These are phyloP conservation scores for Gasterosteus aculeatus DNA, from an alignment of 2,113 vertebrate species.

Conservation along the genomic window DNA sequence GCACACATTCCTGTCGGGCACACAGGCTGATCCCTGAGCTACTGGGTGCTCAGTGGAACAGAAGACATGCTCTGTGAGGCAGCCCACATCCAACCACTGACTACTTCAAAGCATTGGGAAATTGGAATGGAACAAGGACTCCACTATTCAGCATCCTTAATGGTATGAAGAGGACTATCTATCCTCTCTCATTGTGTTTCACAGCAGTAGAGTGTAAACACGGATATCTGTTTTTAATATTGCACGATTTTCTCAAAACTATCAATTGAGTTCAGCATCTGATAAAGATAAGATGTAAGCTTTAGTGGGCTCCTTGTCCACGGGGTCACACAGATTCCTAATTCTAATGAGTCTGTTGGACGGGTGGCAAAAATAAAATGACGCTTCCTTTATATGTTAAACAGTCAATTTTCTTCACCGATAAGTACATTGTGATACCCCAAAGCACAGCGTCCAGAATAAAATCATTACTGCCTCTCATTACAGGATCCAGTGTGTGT, in stretches of 20 bases:
- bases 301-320: neutral
- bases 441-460: slow-evolving; percentile 37
- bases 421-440: slow-evolving; percentile 59
- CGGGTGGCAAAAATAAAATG: slow-evolving; percentile 32
- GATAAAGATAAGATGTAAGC: slow-evolving; percentile 3
- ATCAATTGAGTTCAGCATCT: slow-evolving; percentile 9
- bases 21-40: slow-evolving; percentile 69
- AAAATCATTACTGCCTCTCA: slow-evolving; percentile 68
- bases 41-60: slow-evolving; percentile 68
- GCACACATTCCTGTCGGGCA: slow-evolving; percentile 73
- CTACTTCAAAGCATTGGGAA: slow-evolving; percentile 65
- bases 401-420: slow-evolving; percentile 21
- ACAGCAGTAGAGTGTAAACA: slow-evolving; percentile 5
- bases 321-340: slow-evolving; percentile 17
- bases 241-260: slow-evolving; percentile 1
- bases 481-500: slow-evolving; percentile 71
- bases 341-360: slow-evolving; percentile 30
- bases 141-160: slow-evolving; percentile 66
- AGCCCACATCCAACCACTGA: slow-evolving; percentile 60
- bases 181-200: slow-evolving; percentile 26
- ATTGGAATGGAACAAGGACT: slow-evolving; percentile 61
- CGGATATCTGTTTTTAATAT: neutral
- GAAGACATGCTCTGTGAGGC: slow-evolving; percentile 60
- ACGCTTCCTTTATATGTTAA: slow-evolving; percentile 39
- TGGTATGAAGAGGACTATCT: slow-evolving; percentile 51